Evolutionary conservation across 2,888 invertebrate species (phyloP).

Genomic region (Xestia ashworthii): DNA sequence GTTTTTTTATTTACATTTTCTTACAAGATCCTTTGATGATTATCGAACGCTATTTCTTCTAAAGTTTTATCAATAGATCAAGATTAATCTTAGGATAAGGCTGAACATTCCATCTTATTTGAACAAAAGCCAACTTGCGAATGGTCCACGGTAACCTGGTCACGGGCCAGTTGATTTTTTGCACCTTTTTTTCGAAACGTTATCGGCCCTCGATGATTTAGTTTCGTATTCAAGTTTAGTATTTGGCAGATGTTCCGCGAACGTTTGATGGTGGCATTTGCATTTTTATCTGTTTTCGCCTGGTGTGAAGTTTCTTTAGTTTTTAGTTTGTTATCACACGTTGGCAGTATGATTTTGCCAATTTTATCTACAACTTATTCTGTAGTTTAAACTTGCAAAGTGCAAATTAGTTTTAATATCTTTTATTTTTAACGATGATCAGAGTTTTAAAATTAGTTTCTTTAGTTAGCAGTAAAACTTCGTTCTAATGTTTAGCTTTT

Average conservation of each 20-base stretch:
- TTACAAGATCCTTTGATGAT: constrained; percentile 6
- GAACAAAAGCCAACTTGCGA: constrained; percentile 43
- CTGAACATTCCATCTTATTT: constrained; percentile 21
- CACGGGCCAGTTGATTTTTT: constrained; percentile 60
- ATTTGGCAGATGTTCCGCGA: constrained; percentile 70
- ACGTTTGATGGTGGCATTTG: constrained; percentile 60
- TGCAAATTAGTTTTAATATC: background rate
- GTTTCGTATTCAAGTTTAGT: constrained; percentile 65
- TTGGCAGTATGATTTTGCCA: constrained; percentile 22
- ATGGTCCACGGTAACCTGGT: constrained; percentile 44
- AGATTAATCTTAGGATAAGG: constrained; percentile 15
- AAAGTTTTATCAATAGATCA: constrained; percentile 11
- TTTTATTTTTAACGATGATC: background rate
- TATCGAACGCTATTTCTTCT: background rate
- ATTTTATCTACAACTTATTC: constrained; percentile 16
- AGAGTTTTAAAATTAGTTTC: background rate
- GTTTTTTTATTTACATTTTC: background rate
- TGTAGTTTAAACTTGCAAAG: background rate
- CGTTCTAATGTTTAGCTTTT: background rate
- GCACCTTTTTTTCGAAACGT: constrained; percentile 58
- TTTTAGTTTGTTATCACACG: constrained; percentile 35
- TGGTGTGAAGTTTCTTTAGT: constrained; percentile 47
- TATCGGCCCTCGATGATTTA: constrained; percentile 65
- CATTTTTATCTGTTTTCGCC: constrained; percentile 57
- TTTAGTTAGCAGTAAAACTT: background rate